These are phyloP conservation scores for Drosophila lowei DNA, from an alignment of 1,140 invertebrate genomes.

Conservation along the genomic window DNA sequence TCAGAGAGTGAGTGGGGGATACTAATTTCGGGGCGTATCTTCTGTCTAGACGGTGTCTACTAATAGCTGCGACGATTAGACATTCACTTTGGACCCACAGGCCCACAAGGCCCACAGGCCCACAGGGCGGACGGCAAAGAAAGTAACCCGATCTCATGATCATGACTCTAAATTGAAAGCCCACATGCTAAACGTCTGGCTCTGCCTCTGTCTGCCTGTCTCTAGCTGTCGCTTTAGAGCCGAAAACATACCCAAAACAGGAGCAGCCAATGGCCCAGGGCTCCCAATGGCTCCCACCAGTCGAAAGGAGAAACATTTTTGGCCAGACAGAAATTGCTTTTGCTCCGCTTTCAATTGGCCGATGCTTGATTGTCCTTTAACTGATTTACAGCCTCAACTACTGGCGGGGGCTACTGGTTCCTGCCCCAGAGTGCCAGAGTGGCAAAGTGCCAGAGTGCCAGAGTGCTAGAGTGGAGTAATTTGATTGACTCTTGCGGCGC, in stretches of 20 bases:
- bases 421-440: constrained; percentile 3
- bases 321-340: constrained; percentile 27
- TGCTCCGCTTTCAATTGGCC: constrained; percentile 65
- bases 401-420: constrained; percentile 45
- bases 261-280: constrained; percentile 28
- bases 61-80: constrained; percentile 58
- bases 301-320: constrained; percentile 18
- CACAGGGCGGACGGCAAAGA: constrained; percentile 57
- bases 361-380: constrained; percentile 74
- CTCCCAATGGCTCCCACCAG: no score
- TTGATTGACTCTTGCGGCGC: constrained; percentile 75
- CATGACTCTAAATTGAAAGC: constrained; percentile 70
- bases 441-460: no score
- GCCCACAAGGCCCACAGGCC: constrained; percentile 51
- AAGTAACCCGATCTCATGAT: constrained; percentile 63
- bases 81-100: constrained; percentile 60
- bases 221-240: constrained; percentile 42
- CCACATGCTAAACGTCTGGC: constrained; percentile 65
- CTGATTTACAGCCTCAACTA: constrained; percentile 67
- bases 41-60: constrained; percentile 59
- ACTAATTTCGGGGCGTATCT: background rate
- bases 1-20: background rate
- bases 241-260: constrained; percentile 16
- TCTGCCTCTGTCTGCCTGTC: background rate
- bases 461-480: constrained; percentile 39